Evolutionary conservation across 2,888 invertebrate genomes (phyloP), one percentile per base, ranked within the genome.

Genomic region (Torymus aiolomorphi): DNA sequence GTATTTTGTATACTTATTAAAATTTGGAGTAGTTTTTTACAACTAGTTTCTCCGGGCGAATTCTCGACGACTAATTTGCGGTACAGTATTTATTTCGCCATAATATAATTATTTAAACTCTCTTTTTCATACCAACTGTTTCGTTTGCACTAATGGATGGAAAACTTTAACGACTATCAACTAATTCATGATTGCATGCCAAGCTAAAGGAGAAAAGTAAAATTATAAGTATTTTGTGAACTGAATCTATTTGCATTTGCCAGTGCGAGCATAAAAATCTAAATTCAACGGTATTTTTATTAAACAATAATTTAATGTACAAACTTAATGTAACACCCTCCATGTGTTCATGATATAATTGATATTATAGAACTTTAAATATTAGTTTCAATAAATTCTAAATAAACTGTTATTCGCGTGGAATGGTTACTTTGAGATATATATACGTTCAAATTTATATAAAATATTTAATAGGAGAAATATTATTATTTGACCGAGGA

Each of bases 341-440:
- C 42, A 61, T 78, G 78, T 72, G 78, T 72, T 78, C 66, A 66
- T n/a, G 18, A 56, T 42, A 42, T 75, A 57, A 70, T 63, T 65
- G n/a, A 65, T 56, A 42, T 42, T 42, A 42, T 8, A 42, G 8
- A 42, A 42, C 8, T 42, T 42, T 42, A 69, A 75, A 49, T 13
- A 13, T 66, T 52, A 5, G n/a, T 52, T 66, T 67, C 18, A 78
- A 83, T 78, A 75, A 51, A 62, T 73, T 78, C 66, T 69, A 66
- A 76, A 72, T 52, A 76, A 82, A 73, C 78, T 76, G 78, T 75
- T 42, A 42, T 42, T 42, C 42, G 42, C 78, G 67, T 42, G 42
- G 42, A 42, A 42, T 42, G 8, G 42, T 42, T 42, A 42, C 42
- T 42, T 42, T 42, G 42, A 42, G 42, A 42, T 42, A 42, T 8